A percentile compares a stretch with the other conserved stretches of the same genome.
Conservation (phyloP, 2,113 vertebrate species). For the Eclectus roratus region DNA sequence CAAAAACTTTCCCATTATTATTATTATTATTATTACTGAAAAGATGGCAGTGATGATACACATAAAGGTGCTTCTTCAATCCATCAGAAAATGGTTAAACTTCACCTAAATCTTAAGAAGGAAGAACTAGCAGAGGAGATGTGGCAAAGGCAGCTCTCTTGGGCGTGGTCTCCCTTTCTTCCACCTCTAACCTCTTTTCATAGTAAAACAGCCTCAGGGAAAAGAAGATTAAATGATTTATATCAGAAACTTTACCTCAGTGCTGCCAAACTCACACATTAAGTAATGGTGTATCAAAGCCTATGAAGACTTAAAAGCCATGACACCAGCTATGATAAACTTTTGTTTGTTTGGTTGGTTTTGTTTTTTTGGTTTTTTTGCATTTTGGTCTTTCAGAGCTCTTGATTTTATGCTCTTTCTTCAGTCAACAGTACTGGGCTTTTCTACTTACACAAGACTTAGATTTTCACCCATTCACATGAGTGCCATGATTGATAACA, state of each 20-base stretch:
- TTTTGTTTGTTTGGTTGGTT: no score
- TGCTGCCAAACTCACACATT: background rate
- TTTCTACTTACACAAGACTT: background rate
- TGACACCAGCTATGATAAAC: background rate
- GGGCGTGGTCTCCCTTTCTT: background rate
- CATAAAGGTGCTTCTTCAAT: background rate
- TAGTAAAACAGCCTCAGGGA: background rate
- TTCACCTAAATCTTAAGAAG: background rate
- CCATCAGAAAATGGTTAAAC: background rate
- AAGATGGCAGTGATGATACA: background rate
- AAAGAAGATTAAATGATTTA: background rate
- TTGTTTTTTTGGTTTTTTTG: background rate
- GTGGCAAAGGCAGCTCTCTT: background rate
- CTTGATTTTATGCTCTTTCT: background rate
- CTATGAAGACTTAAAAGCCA: background rate
- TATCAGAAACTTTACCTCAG: background rate
- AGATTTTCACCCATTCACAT: background rate
- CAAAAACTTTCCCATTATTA: background rate
- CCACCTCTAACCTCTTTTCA: background rate
- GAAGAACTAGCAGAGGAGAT: background rate
- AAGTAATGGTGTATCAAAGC: background rate
- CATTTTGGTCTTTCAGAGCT: background rate
- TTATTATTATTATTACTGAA: background rate
- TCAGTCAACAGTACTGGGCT: background rate
- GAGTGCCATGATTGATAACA: background rate